Evolutionary conservation across 2,797 vertebrate genomes (phyloP), one percentile per base, ranked within the genome.

Genomic region (Oreortyx pictus): DNA sequence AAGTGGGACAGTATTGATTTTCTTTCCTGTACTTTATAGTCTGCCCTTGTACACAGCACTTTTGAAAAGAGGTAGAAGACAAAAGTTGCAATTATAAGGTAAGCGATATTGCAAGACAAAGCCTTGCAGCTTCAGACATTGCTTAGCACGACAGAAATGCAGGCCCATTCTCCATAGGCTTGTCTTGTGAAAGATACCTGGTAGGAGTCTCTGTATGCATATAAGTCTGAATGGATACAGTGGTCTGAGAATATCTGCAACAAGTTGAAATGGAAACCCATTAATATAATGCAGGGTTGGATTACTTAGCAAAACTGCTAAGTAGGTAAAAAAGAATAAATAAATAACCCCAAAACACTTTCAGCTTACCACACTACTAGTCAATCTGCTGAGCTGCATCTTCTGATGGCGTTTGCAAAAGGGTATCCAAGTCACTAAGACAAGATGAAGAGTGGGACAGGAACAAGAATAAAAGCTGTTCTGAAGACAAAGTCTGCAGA

Each of bases 381-480:
- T 56, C 23, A 49, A n/a, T 52, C 76, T 86, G 79, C 61, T 50
- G 60, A 92, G 90, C 37, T 67, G 43, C 49, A 88, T 52, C 44
- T 92, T 57, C 20, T 80, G 27, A 20, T 52, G 44, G 50, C 37
- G 43, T 33, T 5, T 72, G 25, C 60, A 83, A 66, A 65, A 81
- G 23, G 47, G 47, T 47, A 82, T 27, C 20, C 43, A 35, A 66
- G 16, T 6, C 54, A 70, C 39, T 61, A 86, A 47, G 25, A 46
- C 15, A 79, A 44, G 14, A 49, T 7, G 24, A 70, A 62, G 23
- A 82, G 27, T 1, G 2, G 11, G 19, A 49, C 35, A 70, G 16
- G 46, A 78, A 82, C 43, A 59, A 70, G 68, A 75, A 52, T 6
- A 79, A 67, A 71, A 80, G 11, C 49, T 59, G 9, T 57, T 81